Conservation (phyloP, 2,113 vertebrate genomes). For the Grammomys surdaster region DNA sequence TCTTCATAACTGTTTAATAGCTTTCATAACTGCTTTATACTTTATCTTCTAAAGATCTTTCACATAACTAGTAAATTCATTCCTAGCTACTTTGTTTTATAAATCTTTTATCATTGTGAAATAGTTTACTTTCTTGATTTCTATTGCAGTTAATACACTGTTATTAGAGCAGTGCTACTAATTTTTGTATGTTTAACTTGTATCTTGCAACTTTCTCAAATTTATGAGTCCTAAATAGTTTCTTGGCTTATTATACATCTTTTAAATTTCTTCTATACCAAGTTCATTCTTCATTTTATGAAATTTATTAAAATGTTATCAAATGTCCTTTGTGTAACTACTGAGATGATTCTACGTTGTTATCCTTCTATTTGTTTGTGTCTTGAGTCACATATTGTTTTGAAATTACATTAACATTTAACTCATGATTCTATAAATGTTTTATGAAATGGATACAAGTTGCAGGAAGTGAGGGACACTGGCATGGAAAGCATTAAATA, state of each 20-base stretch:
- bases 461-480: background rate
- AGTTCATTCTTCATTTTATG: background rate
- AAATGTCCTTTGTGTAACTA: background rate
- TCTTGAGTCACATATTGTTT: background rate
- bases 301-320: background rate
- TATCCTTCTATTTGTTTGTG: background rate
- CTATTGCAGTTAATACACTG: background rate
- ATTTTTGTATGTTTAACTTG: background rate
- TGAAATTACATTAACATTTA: background rate
- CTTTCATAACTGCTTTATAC: background rate
- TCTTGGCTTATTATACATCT: background rate
- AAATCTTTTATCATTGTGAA: background rate
- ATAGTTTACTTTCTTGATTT: background rate
- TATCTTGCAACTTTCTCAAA: background rate
- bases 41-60: background rate
- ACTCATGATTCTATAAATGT: background rate
- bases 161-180: no score
- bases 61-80: background rate
- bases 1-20: background rate
- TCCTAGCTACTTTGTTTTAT: background rate
- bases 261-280: background rate
- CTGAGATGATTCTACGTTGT: background rate
- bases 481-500: background rate
- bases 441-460: slow-evolving; percentile 8
- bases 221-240: background rate